A percentile compares a stretch with the other conserved stretches of the same genome.
Evolutionary conservation across 2,113 vertebrate genomes (phyloP).

Genomic region (Myodes glareolus): DNA sequence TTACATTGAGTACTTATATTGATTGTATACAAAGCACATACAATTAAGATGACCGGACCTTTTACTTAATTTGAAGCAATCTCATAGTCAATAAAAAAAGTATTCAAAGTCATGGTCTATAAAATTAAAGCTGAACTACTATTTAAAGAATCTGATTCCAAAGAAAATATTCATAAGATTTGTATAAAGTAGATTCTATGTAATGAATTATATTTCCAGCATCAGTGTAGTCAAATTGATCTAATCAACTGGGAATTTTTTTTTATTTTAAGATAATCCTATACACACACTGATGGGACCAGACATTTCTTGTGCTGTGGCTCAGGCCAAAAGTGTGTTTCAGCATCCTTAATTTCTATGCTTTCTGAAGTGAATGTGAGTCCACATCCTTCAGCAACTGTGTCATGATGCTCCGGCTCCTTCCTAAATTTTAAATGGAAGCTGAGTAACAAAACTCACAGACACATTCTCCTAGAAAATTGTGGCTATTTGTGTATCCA

Average conservation of each 20-base stretch:
- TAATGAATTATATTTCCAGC: background rate
- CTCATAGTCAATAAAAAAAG: background rate
- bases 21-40: background rate
- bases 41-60: background rate
- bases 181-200: background rate
- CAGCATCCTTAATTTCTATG: background rate
- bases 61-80: background rate
- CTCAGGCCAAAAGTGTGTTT: background rate
- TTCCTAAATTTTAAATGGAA: conserved; percentile 45
- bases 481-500: background rate
- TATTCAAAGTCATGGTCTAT: background rate
- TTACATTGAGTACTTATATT: background rate
- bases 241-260: background rate
- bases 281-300: background rate
- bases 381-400: background rate
- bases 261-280: conserved; percentile 3
- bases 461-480: background rate
- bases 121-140: background rate
- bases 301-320: background rate
- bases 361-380: conserved; percentile 8
- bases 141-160: background rate
- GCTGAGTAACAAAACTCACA: background rate
- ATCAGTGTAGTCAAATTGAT: background rate
- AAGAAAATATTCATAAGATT: background rate
- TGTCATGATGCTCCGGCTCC: conserved; percentile 24